Percentiles rank a stretch among this genome's conserved stretches.
Evolutionary conservation across 1,140 invertebrate genomes (phyloP).

Genomic region (Plodia interpunctella): DNA sequence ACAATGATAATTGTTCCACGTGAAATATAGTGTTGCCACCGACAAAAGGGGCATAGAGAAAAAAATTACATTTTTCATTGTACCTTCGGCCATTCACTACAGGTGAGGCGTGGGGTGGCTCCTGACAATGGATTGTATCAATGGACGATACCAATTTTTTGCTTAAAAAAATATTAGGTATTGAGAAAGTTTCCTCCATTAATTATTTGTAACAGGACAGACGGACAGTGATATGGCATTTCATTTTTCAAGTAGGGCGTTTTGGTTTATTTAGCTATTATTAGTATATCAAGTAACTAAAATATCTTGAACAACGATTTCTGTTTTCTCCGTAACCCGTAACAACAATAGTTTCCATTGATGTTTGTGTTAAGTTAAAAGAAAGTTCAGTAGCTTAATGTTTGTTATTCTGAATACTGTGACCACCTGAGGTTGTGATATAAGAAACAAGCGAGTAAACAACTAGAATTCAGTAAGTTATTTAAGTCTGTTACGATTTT

Average conservation of each 20-base stretch:
- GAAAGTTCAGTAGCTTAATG: too few species aligned
- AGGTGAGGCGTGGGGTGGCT: constrained; percentile 59
- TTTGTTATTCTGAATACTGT: too few species aligned
- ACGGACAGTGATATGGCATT: constrained; percentile 19
- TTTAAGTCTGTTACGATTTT: too few species aligned
- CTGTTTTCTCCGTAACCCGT: too few species aligned
- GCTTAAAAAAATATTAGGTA: constrained; percentile 35
- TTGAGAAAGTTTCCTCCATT: constrained; percentile 39
- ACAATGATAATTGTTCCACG: constrained; percentile 74
- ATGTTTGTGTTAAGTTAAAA: too few species aligned
- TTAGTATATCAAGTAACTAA: too few species aligned
- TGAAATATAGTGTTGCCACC: constrained; percentile 73
- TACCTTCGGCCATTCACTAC: constrained; percentile 62
- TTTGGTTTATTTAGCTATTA: neutral
- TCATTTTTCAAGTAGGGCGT: neutral
- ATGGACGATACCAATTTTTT: constrained; percentile 64
- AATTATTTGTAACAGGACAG: constrained; percentile 42
- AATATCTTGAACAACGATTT: too few species aligned
- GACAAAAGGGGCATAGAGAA: constrained; percentile 60
- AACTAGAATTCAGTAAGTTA: too few species aligned
- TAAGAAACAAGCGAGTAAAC: too few species aligned
- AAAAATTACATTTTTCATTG: constrained; percentile 69
- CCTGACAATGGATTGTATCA: constrained; percentile 61
- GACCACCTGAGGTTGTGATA: too few species aligned
- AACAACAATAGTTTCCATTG: too few species aligned